Conservation (phyloP, 1,140 invertebrate genomes). For the Stegodyphus dumicola region DNA sequence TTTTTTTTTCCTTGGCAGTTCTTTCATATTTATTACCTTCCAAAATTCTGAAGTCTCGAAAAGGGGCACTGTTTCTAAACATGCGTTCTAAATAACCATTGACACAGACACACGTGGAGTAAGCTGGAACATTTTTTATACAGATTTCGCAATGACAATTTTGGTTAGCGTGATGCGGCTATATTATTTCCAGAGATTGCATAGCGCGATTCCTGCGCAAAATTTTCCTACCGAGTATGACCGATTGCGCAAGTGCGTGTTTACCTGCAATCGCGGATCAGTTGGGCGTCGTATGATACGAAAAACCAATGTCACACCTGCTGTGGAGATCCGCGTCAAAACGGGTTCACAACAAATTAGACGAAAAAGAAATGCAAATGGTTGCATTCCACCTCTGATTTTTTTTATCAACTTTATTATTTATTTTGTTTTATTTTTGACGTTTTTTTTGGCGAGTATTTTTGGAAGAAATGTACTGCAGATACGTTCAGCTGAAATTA, state of each 20-base stretch:
- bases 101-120: not conserved
- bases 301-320: slow-evolving; percentile 3
- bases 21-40: too few relatives aligned
- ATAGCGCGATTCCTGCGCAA: slow-evolving; percentile 38
- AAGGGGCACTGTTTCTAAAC: too few relatives aligned
- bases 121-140: not conserved
- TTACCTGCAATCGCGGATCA: not conserved
- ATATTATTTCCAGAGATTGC: slow-evolving; percentile 31
- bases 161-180: slow-evolving; percentile 39
- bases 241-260: not conserved
- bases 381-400: not conserved
- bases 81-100: not conserved
- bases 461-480: too few relatives aligned
- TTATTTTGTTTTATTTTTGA: too few relatives aligned
- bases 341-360: slow-evolving; percentile 16
- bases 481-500: too few relatives aligned
- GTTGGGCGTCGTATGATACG: not conserved
- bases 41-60: too few relatives aligned
- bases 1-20: too few relatives aligned
- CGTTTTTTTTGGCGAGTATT: too few relatives aligned
- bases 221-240: slow-evolving; percentile 19
- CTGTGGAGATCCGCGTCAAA: not conserved
- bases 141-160: not conserved
- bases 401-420: too few relatives aligned
- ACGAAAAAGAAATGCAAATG: slow-evolving; percentile 8